Percentiles rank a stretch among this genome's conserved stretches.
phyloP scores from a whole-genome alignment of 2,113 vertebrate species.

The Semicossyphus pulcher region DNA sequence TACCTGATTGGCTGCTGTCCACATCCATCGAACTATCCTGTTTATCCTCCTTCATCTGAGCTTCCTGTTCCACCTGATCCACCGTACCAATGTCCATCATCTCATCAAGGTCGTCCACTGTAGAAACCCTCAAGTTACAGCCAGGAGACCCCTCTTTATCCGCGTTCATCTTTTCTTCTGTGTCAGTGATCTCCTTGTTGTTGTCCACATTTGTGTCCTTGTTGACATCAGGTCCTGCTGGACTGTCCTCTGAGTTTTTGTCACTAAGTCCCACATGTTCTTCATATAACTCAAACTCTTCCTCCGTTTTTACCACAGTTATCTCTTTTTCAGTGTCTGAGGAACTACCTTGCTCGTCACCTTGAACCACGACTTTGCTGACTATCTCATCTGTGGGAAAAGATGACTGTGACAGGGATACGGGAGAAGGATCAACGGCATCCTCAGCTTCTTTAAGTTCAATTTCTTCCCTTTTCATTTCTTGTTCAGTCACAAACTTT shows the following conservation, averaged over 20 bases:
- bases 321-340: slow-evolving; percentile 10
- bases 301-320: slow-evolving; percentile 3
- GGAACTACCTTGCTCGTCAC: neutral
- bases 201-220: neutral
- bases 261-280: neutral
- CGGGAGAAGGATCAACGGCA: neutral
- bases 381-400: neutral
- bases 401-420: neutral
- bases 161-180: neutral
- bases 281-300: neutral
- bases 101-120: slow-evolving; percentile 62
- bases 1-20: slow-evolving; percentile 53
- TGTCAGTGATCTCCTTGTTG: neutral
- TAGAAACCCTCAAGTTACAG: neutral
- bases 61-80: slow-evolving; percentile 77
- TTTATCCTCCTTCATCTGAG: slow-evolving; percentile 71
- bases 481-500: neutral
- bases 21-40: neutral
- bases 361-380: neutral
- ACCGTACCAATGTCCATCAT: slow-evolving; percentile 80
- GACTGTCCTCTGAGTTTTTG: neutral
- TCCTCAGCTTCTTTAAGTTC: neutral
- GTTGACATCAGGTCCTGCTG: neutral
- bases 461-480: neutral
- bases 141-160: neutral